Percentiles rank a stretch among this genome's conserved stretches.
Conservation (phyloP, 2,888 invertebrate genomes). For the Epinotia ramella region DNA sequence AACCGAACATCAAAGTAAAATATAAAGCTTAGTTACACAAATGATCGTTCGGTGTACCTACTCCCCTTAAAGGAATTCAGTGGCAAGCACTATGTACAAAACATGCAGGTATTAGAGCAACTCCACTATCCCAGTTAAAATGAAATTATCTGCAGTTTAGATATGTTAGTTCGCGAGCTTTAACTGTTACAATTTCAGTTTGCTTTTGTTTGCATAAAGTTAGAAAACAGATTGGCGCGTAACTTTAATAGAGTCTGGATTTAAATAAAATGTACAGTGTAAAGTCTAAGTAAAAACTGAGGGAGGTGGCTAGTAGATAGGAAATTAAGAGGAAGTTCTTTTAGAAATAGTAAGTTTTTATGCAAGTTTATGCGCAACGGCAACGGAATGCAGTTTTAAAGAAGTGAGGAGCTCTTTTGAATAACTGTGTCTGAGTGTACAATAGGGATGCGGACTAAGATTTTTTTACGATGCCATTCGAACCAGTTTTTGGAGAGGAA, state of each 20-base stretch:
- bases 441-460: no score
- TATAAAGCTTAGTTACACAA: no score
- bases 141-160: slow-evolving; percentile 31
- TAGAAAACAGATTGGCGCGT: slow-evolving; percentile 8
- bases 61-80: neutral
- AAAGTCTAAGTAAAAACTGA: slow-evolving; percentile 2
- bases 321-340: slow-evolving; percentile 16
- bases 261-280: neutral
- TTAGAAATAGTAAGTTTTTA: slow-evolving; percentile 3
- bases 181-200: slow-evolving; percentile 11
- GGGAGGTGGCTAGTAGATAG: neutral
- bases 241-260: slow-evolving; percentile 15
- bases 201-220: slow-evolving; percentile 23
- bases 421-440: no score
- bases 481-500: no score
- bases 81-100: slow-evolving; percentile 11
- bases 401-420: neutral
- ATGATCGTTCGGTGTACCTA: no score
- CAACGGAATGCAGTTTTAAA: neutral
- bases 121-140: slow-evolving; percentile 11
- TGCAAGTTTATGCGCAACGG: neutral
- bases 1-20: no score
- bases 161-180: slow-evolving; percentile 19
- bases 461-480: no score
- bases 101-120: slow-evolving; percentile 23